Evolutionary conservation across 2,113 vertebrate genomes (phyloP), one percentile per base, ranked within the genome.

Genomic region (Centropristis striata): DNA sequence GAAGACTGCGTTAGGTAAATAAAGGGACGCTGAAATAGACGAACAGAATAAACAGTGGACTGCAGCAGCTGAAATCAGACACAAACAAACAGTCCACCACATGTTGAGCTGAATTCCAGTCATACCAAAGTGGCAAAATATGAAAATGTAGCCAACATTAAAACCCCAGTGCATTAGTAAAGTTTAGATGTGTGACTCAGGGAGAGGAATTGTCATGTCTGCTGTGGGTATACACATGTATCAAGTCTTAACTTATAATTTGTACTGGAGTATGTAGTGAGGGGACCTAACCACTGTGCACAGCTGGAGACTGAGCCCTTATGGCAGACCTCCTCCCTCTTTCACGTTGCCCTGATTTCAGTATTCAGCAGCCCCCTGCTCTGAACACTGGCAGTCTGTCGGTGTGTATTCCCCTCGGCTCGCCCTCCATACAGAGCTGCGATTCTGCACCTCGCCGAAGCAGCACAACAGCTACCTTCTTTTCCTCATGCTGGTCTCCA

Each of bases 401-500:
- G 58, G 71, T 12, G 76, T 14, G n/a, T 27, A 21, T 18, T 8
- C 9, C 75, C 1, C 20, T 72, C 20, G 36, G 70, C 66, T 16
- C 42, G 8, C 49, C 23, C 61, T 16, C 54, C 18, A 13, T 68
- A 88, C 71, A 72, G 70, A 80, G 42, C 55, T 46, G 42, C 0
- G 1, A 87, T 50, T 85, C 88, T 91, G 87, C 55, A 20, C 70
- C 64, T 57, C 1, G 21, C 72, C 10, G 69, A 3, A 15, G 14
- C 64, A 53, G 78, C 63, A 79, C 87, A 18, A 86, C 83, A 65
- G 93, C 96, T 96, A 98, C 96, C 96, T 96, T 49, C 97, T 96
- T 83, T 95, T 99, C 25, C 96, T 91, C 86, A 95, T 92, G 88
- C 95, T 95, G 65, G 86, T 95, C 91, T 99, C 98, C 0, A 98